Base-by-base conservation (phyloP, 2,888 invertebrate genomes). In the Drosophila pseudotalamancana region DNA sequence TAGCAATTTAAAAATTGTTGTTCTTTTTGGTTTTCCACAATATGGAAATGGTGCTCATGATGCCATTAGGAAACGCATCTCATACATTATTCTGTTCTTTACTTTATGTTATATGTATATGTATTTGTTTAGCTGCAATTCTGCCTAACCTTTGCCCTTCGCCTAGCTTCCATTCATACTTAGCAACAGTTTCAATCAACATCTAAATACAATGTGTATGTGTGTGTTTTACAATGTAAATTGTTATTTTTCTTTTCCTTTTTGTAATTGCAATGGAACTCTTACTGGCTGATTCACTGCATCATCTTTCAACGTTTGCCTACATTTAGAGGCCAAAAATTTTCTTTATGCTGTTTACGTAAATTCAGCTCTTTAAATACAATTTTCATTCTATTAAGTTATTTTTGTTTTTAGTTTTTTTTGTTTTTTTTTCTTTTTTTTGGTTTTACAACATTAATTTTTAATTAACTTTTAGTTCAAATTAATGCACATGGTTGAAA, bases 401-500 rank as follows among this genome's bases (percentile, higher is more conserved):
- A 12, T 54, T 51, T 25, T n/a, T n/a, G n/a, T n/a, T n/a, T 19
- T 27, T 67, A 61, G 51, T 49, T 48, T 64, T 53, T 51, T 48
- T 32, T 59, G 61, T 50, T 46, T 42, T 66, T 48, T 54, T 29
- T 54, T 48, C 51, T 59, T 63, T 69, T 78, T 87, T 79, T 83
- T 84, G 84, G 84, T 72, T 76, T 81, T 81, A 88, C 84, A 88
- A 85, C 77, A 85, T 81, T 87, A 74, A 83, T 84, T 82, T 80
- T 84, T 82, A 85, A 87, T 87, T 72, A 88, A 89, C 89, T 88
- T 89, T 83, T 69, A 89, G 85, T 89, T 88, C 68, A 81, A 86
- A 83, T 81, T 89, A 89, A 89, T 89, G 89, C 89, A 88, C 89
- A 86, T 84, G 51, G 70, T 79, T 59, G 45, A 76, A 65, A 69